Evolutionary conservation across 2,797 vertebrate species (phyloP), one percentile per base, ranked within the genome.

Genomic region (Coracias cyanogaster): DNA sequence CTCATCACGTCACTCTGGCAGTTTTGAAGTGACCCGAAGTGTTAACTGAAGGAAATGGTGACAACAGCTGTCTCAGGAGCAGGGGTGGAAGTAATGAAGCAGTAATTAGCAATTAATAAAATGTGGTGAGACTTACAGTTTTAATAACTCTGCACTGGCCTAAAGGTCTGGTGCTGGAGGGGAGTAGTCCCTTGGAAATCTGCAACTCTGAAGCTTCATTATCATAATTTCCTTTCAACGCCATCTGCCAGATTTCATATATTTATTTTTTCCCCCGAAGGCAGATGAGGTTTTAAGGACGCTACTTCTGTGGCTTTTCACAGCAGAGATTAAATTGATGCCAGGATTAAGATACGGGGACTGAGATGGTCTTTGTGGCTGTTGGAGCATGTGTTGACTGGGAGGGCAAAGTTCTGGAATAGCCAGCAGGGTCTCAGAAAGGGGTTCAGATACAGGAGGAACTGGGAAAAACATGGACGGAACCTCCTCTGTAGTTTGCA

Each of bases 81-180:
- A 12, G 20, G 62, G 82, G 91, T 94, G 58, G 87, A 94, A 96
- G 89, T 94, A 90, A 93, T 88, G 87, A 76, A 67, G 58, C 24
- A 37, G 86, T 95, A 96, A 97, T 96, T 96, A 93, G 89, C 86
- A 90, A 93, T 96, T 96, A 96, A 96, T 96, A 89, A 93, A 93
- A 73, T 71, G 86, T 80, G 64, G 48, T 57, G 88, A 82, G 92
- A 73, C 58, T 92, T 89, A 17, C 4, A 48, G 58, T 91, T 82
- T 89, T 70, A 86, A 51, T 78, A 84, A 89, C 78, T 84, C 69
- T 73, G 93, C 12, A 17, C 67, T 96, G 93, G 86, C 95, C 83
- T 93, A 35, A 94, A 95, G 93, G 58, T 82, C 66, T 95, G 67
- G 24, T 89, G 89, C 88, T 93, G 45, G 79, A 84, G 60, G 48